phyloP scores from a whole-genome alignment of 2,113 vertebrate genomes.

The Engraulis encrasicolus region DNA sequence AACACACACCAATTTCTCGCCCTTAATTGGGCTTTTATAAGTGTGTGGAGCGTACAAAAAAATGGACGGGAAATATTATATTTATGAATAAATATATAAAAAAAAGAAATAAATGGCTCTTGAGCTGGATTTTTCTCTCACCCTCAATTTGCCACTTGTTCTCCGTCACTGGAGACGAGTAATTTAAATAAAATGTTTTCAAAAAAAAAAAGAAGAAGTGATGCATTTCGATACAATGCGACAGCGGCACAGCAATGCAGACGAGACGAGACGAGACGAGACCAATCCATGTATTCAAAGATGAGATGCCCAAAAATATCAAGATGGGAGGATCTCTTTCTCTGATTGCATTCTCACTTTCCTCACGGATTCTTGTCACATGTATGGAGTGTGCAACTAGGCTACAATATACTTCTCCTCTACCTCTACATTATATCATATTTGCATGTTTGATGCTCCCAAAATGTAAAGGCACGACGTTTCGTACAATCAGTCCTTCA shows the following conservation, averaged over 20 bases:
- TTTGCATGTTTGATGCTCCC: too few species aligned
- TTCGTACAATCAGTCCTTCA: too few species aligned
- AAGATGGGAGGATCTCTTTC: background rate
- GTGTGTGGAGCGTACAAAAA: constrained; percentile 64
- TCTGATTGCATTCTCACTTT: constrained; percentile 6
- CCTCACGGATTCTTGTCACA: background rate
- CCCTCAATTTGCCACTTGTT: constrained; percentile 52
- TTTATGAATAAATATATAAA: too few species aligned
- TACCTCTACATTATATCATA: too few species aligned
- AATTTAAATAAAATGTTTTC: constrained; percentile 25
- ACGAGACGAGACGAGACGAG: background rate
- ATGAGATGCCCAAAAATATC: constrained; percentile 4
- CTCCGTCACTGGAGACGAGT: constrained; percentile 45
- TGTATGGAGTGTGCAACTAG: background rate
- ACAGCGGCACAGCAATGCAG: background rate
- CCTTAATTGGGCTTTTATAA: constrained; percentile 71
- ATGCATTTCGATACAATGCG: background rate
- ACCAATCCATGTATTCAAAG: background rate
- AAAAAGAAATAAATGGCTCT: constrained; percentile 25
- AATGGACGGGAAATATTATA: constrained; percentile 54
- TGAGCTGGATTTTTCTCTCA: constrained; percentile 47
- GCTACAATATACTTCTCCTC: too few species aligned
- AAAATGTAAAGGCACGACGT: too few species aligned
- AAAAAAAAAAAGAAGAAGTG: background rate
- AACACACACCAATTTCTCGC: constrained; percentile 58